Conservation (phyloP, 2,113 vertebrate species). For the Charina bottae region DNA sequence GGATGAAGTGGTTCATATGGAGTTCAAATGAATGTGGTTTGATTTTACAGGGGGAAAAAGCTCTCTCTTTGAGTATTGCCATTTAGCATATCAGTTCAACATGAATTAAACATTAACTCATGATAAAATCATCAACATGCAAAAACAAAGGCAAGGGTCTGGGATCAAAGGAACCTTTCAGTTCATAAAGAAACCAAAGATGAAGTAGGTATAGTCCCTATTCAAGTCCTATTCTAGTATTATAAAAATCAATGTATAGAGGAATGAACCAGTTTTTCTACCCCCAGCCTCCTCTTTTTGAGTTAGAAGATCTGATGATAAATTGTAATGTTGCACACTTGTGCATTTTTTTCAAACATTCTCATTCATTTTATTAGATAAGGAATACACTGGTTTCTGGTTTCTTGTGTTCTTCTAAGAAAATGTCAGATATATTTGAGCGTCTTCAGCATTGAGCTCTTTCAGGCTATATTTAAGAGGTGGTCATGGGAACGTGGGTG, state of each 20-base stretch:
- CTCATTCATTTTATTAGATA: not conserved
- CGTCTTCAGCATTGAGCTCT: not conserved
- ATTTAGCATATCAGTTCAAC: conserved; percentile 62
- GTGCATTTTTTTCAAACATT: not conserved
- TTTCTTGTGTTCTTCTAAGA: not conserved
- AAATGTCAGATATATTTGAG: not conserved
- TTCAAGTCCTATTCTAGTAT: not conserved
- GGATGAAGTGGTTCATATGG: conserved; percentile 56
- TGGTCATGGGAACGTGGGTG: not conserved
- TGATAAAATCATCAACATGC: conserved; percentile 74
- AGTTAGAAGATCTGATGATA: not conserved
- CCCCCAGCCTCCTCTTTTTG: not conserved
- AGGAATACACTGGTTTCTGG: not conserved
- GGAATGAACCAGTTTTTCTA: not conserved
- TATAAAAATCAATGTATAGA: not conserved
- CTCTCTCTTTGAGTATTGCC: conserved; percentile 59
- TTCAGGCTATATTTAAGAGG: not conserved
- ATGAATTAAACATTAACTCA: conserved; percentile 72
- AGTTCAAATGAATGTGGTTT: conserved; percentile 64
- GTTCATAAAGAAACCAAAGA: conserved; percentile 63
- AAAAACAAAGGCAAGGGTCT: conserved; percentile 62
- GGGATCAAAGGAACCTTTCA: conserved; percentile 67
- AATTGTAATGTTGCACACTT: not conserved
- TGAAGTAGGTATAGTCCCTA: conserved; percentile 11
- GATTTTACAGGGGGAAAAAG: conserved; percentile 50